Conservation (phyloP, 2,888 invertebrate species). For the Drosophila ezoana region DNA sequence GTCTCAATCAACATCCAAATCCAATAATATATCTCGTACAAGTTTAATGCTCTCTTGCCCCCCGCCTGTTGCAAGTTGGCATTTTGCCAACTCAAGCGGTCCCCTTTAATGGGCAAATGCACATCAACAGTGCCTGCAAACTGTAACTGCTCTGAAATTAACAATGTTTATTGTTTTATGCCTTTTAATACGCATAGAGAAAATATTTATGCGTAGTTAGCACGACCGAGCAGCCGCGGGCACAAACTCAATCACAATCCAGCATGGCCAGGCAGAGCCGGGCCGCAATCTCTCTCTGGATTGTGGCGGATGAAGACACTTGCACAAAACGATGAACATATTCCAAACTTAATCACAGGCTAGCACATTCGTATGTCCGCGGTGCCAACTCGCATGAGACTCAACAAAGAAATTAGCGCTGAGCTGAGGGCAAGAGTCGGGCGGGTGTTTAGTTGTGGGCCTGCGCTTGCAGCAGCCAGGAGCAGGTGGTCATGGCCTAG, state of each 20-base stretch:
- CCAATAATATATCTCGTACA: too few relatives aligned
- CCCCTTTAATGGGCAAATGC: not conserved
- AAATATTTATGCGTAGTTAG: constrained; percentile 56
- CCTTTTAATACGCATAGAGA: constrained; percentile 33
- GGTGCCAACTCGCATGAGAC: constrained; percentile 72
- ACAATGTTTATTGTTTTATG: constrained; percentile 55
- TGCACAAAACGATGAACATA: constrained; percentile 77
- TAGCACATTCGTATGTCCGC: constrained; percentile 76
- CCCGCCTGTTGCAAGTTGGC: not conserved
- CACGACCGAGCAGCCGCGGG: constrained; percentile 32
- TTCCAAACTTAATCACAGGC: constrained; percentile 75
- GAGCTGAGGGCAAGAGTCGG: constrained; percentile 11
- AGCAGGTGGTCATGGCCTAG: constrained; percentile 48
- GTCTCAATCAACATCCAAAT: too few relatives aligned
- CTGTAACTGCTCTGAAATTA: constrained; percentile 49
- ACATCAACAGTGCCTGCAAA: constrained; percentile 2
- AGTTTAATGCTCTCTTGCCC: not conserved
- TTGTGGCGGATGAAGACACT: constrained; percentile 65
- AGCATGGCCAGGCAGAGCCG: not conserved
- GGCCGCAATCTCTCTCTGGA: not conserved
- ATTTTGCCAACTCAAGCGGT: not conserved
- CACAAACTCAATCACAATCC: constrained; percentile 27
- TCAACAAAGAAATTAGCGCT: constrained; percentile 81
- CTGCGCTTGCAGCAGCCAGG: constrained; percentile 18
- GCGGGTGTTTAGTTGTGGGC: constrained; percentile 5